Base-by-base conservation (phyloP, 2,888 invertebrate species). In the Eurois occulta region DNA sequence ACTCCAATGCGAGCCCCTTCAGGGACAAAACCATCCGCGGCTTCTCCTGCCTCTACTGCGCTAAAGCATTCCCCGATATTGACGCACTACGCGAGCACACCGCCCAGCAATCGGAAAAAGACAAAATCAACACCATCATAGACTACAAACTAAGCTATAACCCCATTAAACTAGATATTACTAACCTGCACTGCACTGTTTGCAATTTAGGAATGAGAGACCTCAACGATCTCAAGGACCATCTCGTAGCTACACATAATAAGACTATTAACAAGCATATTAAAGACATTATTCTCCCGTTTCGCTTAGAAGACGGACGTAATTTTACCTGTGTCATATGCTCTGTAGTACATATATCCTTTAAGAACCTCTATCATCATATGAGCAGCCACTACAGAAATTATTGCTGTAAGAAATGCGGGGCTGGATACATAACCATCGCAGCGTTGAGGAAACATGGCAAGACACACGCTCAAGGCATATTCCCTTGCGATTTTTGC, bases 401-500 rank as follows among this genome's bases (percentile, higher is more conserved):
- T 62, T 97, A 96, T 73, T 95, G 95, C 69, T 97, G 97, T 75
- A 94, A 95, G 38, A 96, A 96, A 87, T 97, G 97, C 84, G 96
- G 95, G 0, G 94, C 91, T 0, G 96, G 95, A 0, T 97, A 96
- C 79, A 95, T 96, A 0, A 96, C 96, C 0, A 96, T 96, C 55
- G 95, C 95, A 2, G 96, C 96, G 0, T 84, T 97, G n/a, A 92
- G 96, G 52, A 96, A 96, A 70, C 97, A 97, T 86, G 94, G 93
- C 0, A 96, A 95, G 85, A 96, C 96, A 0, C 97, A 97, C 87
- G 95, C 94, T 3, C 96, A 95, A 62, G 96, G 97, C 13, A 94
- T 97, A 69, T 97, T 97, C 81, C 97, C 97, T 0, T 97, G 97
- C 87, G 94, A 94, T 32, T 95, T 92, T 66, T 97, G 97, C 85